Base-by-base conservation (phyloP, 2,113 vertebrate genomes). In the Phasianus colchicus region DNA sequence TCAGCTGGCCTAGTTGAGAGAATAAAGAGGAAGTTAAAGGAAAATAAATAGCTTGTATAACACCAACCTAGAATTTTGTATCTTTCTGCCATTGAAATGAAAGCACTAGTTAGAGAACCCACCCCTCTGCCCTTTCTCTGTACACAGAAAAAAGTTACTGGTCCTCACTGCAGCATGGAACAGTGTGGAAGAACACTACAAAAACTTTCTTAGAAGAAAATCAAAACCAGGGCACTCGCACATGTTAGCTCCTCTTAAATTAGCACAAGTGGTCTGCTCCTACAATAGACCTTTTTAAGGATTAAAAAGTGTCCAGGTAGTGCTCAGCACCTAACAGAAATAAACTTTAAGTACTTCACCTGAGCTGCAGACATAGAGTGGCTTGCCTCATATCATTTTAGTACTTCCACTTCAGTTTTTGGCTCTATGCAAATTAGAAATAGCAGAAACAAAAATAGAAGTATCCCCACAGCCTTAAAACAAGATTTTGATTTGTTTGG, bases 1-100 rank as follows among this genome's bases (percentile, higher is more conserved):
- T 58, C 79, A 94, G 34, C 29, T 40, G 40, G 21, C 90, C 95
- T 97, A 90, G 43, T 84, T 69, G 54, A 86, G 27, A n/a, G 63
- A 52, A 76, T 25, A 90, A 88, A 95, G 19, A 81, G 6, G 7
- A 66, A 66, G 40, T 92, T 90, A 83, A 55, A 43, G 5, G 21
- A 15, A 64, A 64, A 60, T 18, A 89, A 88, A 86, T 20, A 67
- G 60, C 38, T 88, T 83, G 32, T 42, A 71, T 38, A 63, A 42
- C 1, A 1, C 34, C 30, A 60, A 7, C 50, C 32, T 83, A 75
- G 50, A 90, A 48, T 52, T 77, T 57, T 50, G 0, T 43, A 10
- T 86, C 67, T 38, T 93, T 86, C 55, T 84, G 54, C 55, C 29
- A 18, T 4, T 66, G n/a, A 48, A n/a, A 7, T 40, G 73, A 65